Conservation (phyloP, 2,888 invertebrate genomes). For the Ethmia dodecea region DNA sequence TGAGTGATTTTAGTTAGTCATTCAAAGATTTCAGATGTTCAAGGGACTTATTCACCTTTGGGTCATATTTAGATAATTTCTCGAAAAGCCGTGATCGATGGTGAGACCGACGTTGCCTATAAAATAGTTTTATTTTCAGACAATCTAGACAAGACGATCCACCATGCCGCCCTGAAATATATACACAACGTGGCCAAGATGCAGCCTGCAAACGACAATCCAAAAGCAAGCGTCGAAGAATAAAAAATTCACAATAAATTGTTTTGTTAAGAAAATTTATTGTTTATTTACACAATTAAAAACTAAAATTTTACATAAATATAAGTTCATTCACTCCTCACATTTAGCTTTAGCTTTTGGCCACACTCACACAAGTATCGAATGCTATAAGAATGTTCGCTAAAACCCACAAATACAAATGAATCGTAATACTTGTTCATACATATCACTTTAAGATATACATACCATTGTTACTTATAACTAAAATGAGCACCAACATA, state of each 20-base stretch:
- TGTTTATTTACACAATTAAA: slow-evolving; percentile 68
- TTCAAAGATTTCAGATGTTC: no score
- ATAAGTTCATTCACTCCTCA: slow-evolving; percentile 21
- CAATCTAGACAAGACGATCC: slow-evolving; percentile 85
- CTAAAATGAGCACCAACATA: slow-evolving; percentile 22
- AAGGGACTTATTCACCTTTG: no score
- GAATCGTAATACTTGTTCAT: slow-evolving; percentile 16
- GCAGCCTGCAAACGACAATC: slow-evolving; percentile 36
- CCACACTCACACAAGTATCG: slow-evolving; percentile 4
- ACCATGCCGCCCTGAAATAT: slow-evolving; percentile 86
- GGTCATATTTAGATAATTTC: no score
- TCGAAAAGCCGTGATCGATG: no score
- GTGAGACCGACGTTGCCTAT: no score
- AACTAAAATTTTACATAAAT: slow-evolving; percentile 56
- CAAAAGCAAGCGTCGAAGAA: background rate
- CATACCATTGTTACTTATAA: slow-evolving; percentile 16
- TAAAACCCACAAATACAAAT: background rate
- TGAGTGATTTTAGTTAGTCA: no score
- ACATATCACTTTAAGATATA: slow-evolving; percentile 20
- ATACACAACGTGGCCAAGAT: slow-evolving; percentile 74
- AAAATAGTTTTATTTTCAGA: slow-evolving; percentile 62
- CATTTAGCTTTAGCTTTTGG: slow-evolving; percentile 5
- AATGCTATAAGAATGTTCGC: background rate
- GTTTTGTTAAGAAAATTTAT: slow-evolving; percentile 49
- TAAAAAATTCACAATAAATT: slow-evolving; percentile 8